Evolutionary conservation across 2,113 vertebrate genomes (phyloP), one percentile per base, ranked within the genome.

Genomic region (Phyllostomus discolor): DNA sequence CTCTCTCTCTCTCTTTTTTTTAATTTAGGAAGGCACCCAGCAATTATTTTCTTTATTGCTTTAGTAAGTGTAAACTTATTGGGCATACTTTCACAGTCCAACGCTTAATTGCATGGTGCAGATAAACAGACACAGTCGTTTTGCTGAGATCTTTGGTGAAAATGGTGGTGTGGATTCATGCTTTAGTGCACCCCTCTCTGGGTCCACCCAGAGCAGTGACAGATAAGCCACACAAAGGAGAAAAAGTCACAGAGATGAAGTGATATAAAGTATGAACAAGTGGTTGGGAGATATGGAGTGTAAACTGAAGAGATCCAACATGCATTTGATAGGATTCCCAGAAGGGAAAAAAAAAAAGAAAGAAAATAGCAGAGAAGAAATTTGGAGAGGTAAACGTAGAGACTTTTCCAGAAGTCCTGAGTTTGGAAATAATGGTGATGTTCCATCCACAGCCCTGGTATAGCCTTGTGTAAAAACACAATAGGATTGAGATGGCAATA

Each of bases 401-500:
- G 26, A 70, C 43, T 86, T 92, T 86, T 96, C 87, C 10, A 52
- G 64, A 92, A 92, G 35, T 73, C 7, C 46, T 48, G 57, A 93
- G 62, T 78, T 7, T 62, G 59, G 86, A 95, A 90, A 76, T 22
- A 82, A 73, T 28, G 62, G 48, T 43, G 11, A 16, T 76, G 24
- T 54, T 86, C 76, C n/a, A 75, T 95, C 57, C 41, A 43, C 33
- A 78, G 43, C 19, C 46, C 80, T 66, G 35, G 87, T 66, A 67
- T 79, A 93, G 20, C 31, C 48, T 69, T 57, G 50, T 72, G 43
- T 84, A 72, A 67, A 82, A 93, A 91, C 90, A 91, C 90, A 94
- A 91, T 80, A 87, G 57, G 94, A 90, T 17, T 46, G 69, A 96
- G 95, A 94, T 57, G 48, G 92, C 59, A 41, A 50, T 89, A 72